Conservation (phyloP, 2,888 invertebrate species). For the Aethes cnicana region DNA sequence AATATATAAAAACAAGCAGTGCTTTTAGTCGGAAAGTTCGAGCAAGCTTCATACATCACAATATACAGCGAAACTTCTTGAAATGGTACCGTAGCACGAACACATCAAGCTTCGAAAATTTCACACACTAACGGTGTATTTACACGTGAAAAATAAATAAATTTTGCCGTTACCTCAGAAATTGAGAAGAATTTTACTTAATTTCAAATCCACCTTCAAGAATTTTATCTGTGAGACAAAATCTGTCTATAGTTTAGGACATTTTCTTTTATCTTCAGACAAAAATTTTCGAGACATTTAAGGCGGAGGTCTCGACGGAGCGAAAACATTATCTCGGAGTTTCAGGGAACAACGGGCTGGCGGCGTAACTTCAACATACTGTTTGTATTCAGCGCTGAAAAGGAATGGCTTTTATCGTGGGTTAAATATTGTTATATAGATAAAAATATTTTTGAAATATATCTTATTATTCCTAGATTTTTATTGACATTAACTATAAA, state of each 20-base stretch:
- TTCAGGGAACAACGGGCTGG: slow-evolving; percentile 48
- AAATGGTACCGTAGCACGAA: slow-evolving; percentile 11
- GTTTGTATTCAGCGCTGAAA: slow-evolving; percentile 11
- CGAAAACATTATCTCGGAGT: slow-evolving; percentile 57
- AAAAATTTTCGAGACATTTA: slow-evolving; percentile 61
- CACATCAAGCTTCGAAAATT: background rate
- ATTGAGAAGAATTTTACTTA: slow-evolving; percentile 16
- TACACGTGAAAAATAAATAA: slow-evolving; percentile 10
- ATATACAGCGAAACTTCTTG: slow-evolving; percentile 2
- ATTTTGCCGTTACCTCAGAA: slow-evolving; percentile 3
- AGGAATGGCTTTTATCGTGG: slow-evolving; percentile 4
- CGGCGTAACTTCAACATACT: slow-evolving; percentile 50
- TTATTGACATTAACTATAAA: too few species aligned
- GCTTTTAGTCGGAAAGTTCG: slow-evolving; percentile 10
- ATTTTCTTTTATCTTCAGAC: slow-evolving; percentile 64
- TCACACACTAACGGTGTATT: slow-evolving; percentile 1
- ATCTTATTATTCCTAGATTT: too few species aligned
- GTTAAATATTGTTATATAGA: background rate
- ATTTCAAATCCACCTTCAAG: slow-evolving; percentile 19
- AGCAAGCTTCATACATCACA: background rate
- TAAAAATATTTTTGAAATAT: too few species aligned
- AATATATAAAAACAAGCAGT: background rate
- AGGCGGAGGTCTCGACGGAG: slow-evolving; percentile 47
- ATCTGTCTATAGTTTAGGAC: slow-evolving; percentile 52
- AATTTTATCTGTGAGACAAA: slow-evolving; percentile 31